phyloP scores from a whole-genome alignment of 2,888 invertebrate species.

The Andrena praecox region DNA sequence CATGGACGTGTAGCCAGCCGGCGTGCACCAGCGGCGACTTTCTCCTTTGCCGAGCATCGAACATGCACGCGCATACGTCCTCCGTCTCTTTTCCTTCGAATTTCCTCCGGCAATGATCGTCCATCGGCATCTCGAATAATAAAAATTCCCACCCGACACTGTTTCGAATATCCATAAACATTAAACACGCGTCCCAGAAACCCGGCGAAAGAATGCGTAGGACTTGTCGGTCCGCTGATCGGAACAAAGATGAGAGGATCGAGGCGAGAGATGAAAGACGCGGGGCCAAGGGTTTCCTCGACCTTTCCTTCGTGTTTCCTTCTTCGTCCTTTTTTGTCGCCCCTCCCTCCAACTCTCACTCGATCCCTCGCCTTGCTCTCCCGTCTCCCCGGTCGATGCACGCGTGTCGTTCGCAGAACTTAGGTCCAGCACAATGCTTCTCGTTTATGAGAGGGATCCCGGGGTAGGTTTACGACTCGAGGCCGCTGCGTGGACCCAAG shows the following conservation, averaged over 20 bases:
- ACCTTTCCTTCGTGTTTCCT: constrained; percentile 34
- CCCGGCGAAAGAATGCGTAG: constrained; percentile 33
- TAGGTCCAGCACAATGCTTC: constrained; percentile 66
- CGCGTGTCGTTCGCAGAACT: constrained; percentile 64
- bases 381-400: constrained; percentile 46
- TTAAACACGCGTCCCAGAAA: constrained; percentile 7
- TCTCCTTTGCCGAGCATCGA: constrained; percentile 28
- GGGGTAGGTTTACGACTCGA: constrained; percentile 65
- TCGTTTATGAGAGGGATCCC: constrained; percentile 67
- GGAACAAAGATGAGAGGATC: constrained; percentile 30
- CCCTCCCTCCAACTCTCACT: not conserved
- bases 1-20: constrained; percentile 21
- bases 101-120: not conserved
- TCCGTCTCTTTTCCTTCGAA: not conserved
- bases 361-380: constrained; percentile 34
- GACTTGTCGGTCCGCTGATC: constrained; percentile 27
- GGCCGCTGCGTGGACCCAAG: constrained; percentile 16
- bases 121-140: not conserved
- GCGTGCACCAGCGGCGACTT: constrained; percentile 41
- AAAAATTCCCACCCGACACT: constrained; percentile 12
- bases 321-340: not conserved
- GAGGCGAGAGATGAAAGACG: constrained; percentile 37
- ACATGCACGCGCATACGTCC: not conserved
- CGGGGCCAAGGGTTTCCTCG: constrained; percentile 57
- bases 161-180: constrained; percentile 31